phyloP scores from a whole-genome alignment of 2,113 vertebrate species.

The Strix aluco region DNA sequence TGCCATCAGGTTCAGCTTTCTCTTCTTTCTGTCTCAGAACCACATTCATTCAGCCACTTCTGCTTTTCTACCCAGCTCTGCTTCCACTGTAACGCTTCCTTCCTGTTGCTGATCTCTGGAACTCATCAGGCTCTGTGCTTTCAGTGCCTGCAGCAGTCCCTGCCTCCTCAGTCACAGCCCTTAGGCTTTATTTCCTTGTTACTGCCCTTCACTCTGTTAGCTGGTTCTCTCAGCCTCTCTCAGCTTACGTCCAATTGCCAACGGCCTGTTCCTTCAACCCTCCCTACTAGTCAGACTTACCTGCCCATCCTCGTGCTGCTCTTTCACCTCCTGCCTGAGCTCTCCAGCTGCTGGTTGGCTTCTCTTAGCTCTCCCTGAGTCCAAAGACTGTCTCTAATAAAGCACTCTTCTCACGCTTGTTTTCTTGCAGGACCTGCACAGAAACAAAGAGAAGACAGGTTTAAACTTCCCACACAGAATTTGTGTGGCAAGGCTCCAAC shows the following conservation, averaged over 20 bases:
- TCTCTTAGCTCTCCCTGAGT: too few species aligned
- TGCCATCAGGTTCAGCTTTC: neutral
- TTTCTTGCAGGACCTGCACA: too few species aligned
- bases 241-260: too few species aligned
- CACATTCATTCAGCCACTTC: neutral
- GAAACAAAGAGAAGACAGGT: too few species aligned
- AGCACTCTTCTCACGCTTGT: too few species aligned
- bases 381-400: too few species aligned
- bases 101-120: neutral
- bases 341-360: conserved; percentile 56
- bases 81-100: neutral
- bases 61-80: neutral
- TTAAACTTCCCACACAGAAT: too few species aligned
- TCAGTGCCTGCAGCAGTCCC: neutral
- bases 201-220: neutral
- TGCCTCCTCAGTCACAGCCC: neutral
- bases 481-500: too few species aligned
- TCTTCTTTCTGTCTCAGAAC: neutral
- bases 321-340: neutral
- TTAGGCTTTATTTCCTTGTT: neutral
- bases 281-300: too few species aligned
- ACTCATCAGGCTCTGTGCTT: neutral
- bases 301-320: too few species aligned
- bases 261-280: too few species aligned
- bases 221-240: neutral